Conservation (phyloP, 2,113 vertebrate genomes). For the Formicarius rufipectus region DNA sequence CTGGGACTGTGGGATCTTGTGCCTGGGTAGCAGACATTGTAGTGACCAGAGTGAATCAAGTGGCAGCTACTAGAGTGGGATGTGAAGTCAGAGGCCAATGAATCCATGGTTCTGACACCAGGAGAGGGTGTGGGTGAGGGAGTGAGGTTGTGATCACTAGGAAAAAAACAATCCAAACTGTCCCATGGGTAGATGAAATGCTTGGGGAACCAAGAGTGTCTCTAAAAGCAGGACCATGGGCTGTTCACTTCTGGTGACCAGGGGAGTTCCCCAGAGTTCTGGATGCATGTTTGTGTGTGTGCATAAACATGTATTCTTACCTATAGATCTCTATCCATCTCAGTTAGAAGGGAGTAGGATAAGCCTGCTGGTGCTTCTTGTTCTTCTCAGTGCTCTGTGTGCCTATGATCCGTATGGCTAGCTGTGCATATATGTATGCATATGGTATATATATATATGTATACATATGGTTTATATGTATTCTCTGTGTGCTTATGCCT, state of each 20-base stretch:
- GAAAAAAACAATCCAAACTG: background rate
- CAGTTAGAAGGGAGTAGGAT: background rate
- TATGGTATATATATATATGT: no score
- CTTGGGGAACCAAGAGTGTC: background rate
- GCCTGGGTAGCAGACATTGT: background rate
- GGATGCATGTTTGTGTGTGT: background rate
- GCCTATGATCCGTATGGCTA: background rate
- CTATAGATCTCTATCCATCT: background rate
- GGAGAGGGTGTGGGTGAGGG: rapidly evolving
- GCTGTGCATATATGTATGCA: background rate
- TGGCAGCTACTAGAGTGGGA: background rate
- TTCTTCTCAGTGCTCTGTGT: background rate
- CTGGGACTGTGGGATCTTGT: background rate
- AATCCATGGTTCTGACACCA: background rate
- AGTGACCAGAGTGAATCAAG: background rate
- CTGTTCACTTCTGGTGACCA: background rate
- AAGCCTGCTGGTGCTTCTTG: background rate
- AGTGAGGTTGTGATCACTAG: background rate
- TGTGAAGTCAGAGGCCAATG: background rate
- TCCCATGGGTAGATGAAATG: background rate
- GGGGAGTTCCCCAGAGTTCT: background rate
- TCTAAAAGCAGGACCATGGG: background rate
- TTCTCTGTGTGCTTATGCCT: background rate
- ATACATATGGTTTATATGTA: background rate
- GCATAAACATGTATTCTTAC: background rate